Evolutionary conservation across 1,140 invertebrate species (phyloP).

Genomic region (Myzus persicae): DNA sequence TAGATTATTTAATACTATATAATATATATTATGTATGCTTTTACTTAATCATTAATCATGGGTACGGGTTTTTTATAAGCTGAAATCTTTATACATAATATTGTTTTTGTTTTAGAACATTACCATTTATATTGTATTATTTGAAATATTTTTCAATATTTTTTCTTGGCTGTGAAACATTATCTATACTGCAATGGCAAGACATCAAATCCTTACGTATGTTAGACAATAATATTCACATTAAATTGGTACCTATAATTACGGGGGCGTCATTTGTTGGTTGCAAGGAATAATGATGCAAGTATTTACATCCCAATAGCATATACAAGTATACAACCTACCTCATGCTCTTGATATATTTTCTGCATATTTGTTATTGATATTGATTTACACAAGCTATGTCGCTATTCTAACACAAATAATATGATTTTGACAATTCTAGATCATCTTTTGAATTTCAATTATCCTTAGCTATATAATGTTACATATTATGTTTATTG

Average conservation of each 20-base stretch:
- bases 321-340: no score
- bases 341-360: no score
- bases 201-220: conserved; percentile 70
- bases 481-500: no score
- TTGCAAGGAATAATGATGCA: not conserved
- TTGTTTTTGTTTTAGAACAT: conserved; percentile 61
- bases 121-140: conserved; percentile 68
- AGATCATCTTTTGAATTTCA: no score
- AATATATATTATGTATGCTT: no score
- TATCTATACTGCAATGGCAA: conserved; percentile 75
- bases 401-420: no score
- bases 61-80: not conserved
- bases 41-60: not conserved
- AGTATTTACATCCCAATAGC: not conserved
- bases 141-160: conserved; percentile 73
- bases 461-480: no score
- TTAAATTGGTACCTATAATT: not conserved
- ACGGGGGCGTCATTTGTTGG: not conserved
- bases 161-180: conserved; percentile 74
- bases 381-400: no score
- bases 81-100: not conserved
- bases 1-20: not conserved
- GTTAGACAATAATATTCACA: conserved; percentile 31
- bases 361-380: no score
- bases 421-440: no score